Base-by-base conservation (phyloP, 2,888 invertebrate species). In the Heliconius sara region DNA sequence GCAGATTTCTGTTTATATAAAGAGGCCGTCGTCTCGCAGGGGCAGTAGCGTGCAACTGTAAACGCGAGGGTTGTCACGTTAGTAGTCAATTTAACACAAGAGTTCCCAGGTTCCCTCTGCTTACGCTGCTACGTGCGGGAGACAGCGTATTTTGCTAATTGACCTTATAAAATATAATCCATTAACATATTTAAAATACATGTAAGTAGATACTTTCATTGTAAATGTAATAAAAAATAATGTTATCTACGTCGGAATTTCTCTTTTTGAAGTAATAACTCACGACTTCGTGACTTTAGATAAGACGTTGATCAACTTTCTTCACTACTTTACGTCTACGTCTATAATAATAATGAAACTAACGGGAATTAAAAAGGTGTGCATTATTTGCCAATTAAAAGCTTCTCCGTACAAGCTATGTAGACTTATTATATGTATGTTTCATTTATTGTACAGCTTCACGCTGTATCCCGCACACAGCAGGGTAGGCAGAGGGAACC, bases 261-360 rank as follows among this genome's bases (percentile, higher is more conserved):
- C 88, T 85, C 87, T 87, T 88, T 82, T 84, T 81, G 78, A 79
- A 80, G 73, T 80, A 80, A 77, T 73, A 73, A 89, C 89, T 91
- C 91, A 91, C 90, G 91, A 90, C 77, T 83, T 90, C 90, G 90
- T 91, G 91, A 90, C 85, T 86, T 81, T 76, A 82, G 84, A 85
- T 87, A 86, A 86, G 82, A 63, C 66, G 66, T 39, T 77, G 52
- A 77, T 73, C 80, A 79, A 80, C 80, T 80, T 80, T 80, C 80
- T 77, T 74, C 27, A 52, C 60, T 27, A 60, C 34, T 39, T 77
- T 34, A 27, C 16, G 70, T 43, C 70, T 70, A 39, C 70, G 25
- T 43, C 43, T 43, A 70, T 70, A 70, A 19, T 43, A 70, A 70
- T 70, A 70, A 47, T n/a, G 16, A 13, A 68, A 39, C n/a, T 70